Conservation (phyloP, 2,797 vertebrate species). For the Diplodus sargus region DNA sequence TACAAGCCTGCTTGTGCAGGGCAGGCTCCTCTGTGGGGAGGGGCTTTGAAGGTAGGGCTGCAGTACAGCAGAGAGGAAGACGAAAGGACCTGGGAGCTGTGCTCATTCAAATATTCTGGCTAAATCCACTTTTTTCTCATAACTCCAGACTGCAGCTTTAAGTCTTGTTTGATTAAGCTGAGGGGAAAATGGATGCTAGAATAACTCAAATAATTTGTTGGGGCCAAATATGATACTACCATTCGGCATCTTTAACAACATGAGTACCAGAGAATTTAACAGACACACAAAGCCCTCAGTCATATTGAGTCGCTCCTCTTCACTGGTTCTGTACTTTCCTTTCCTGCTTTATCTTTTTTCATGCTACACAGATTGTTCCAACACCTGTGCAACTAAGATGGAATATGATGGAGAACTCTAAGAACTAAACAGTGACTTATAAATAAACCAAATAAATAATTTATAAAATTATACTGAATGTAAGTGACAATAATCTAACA, state of each 20-base stretch:
- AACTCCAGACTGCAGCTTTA: too few relatives aligned
- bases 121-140: too few relatives aligned
- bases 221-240: not conserved
- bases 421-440: not conserved
- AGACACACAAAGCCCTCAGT: not conserved
- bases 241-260: not conserved
- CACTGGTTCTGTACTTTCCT: not conserved
- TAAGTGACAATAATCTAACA: too few relatives aligned
- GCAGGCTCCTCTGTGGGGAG: too few relatives aligned
- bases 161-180: too few relatives aligned
- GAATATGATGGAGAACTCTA: not conserved
- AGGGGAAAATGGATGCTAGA: too few relatives aligned
- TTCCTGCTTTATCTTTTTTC: constrained; percentile 27
- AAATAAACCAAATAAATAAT: constrained; percentile 19
- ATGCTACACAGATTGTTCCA: constrained; percentile 3
- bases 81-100: too few relatives aligned
- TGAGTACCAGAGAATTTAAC: not conserved
- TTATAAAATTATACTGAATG: not conserved
- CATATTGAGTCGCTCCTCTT: constrained; percentile 16
- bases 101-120: too few relatives aligned
- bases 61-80: too few relatives aligned
- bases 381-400: constrained; percentile 16
- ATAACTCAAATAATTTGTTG: too few relatives aligned
- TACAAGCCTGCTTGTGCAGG: too few relatives aligned
- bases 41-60: too few relatives aligned